phyloP scores from a whole-genome alignment of 2,797 vertebrate species.

The Margarornis squamiger region DNA sequence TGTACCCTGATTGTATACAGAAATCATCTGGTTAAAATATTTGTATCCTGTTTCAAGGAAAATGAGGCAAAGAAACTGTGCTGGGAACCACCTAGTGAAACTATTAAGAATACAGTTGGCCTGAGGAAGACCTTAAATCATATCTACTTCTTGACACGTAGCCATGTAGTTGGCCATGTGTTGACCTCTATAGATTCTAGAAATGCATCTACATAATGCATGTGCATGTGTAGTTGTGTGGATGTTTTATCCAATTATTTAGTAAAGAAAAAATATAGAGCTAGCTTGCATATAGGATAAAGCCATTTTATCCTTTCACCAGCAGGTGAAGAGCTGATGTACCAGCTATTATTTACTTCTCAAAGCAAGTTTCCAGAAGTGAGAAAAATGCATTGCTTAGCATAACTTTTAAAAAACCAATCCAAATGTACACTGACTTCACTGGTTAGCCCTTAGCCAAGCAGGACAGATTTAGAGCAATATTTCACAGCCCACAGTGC shows the following conservation, averaged over 20 bases:
- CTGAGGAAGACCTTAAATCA: neutral
- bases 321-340: neutral
- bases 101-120: neutral
- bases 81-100: neutral
- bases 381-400: neutral
- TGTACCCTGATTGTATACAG: accelerated
- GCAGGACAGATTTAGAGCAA: neutral
- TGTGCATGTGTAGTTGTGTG: accelerated
- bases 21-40: neutral
- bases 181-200: neutral
- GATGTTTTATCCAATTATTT: neutral
- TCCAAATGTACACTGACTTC: neutral
- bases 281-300: neutral
- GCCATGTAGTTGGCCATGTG: no score
- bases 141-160: neutral
- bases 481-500: neutral
- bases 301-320: neutral
- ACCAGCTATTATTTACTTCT: neutral
- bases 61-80: neutral
- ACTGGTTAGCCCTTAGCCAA: neutral
- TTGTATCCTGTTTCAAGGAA: neutral
- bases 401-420: neutral
- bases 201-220: neutral
- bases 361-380: neutral
- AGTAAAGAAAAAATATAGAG: neutral